Conservation (phyloP, 2,888 invertebrate genomes). For the Agonopterix alstromeriana region DNA sequence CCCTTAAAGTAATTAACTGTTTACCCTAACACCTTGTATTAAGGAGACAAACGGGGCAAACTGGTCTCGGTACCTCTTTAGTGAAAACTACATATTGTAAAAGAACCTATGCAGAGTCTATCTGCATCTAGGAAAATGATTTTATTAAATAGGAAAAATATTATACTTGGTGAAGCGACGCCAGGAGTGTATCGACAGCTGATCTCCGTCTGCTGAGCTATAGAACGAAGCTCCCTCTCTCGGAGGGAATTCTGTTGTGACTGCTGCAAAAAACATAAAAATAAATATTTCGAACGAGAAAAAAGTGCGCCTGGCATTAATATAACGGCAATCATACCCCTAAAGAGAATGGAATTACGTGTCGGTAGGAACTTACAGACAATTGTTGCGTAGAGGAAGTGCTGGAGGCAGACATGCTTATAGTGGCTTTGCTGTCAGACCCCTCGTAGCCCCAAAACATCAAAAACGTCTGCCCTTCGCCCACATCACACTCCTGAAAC, state of each 20-base stretch:
- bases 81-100: no score
- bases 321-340: no score
- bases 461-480: conserved; percentile 52
- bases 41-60: no score
- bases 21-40: no score
- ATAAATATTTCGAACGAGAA: no score
- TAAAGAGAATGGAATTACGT: no score
- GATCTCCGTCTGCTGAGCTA: conserved; percentile 62
- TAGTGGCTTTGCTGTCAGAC: conserved; percentile 52
- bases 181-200: conserved; percentile 49
- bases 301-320: no score
- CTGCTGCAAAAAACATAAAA: background rate
- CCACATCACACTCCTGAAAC: conserved; percentile 52
- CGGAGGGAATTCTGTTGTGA: conserved; percentile 15
- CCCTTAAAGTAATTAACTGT: no score
- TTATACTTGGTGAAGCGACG: conserved; percentile 8
- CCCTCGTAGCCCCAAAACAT: conserved; percentile 56
- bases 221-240: conserved; percentile 44
- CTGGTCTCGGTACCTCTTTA: no score
- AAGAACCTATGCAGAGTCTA: no score
- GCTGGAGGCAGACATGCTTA: conserved; percentile 58
- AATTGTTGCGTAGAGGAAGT: conserved; percentile 33
- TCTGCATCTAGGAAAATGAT: background rate
- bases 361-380: no score
- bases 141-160: background rate